A percentile compares a stretch with the other conserved stretches of the same genome.
Conservation (phyloP, 2,888 invertebrate genomes). For the Pristionchus exspectatus region DNA sequence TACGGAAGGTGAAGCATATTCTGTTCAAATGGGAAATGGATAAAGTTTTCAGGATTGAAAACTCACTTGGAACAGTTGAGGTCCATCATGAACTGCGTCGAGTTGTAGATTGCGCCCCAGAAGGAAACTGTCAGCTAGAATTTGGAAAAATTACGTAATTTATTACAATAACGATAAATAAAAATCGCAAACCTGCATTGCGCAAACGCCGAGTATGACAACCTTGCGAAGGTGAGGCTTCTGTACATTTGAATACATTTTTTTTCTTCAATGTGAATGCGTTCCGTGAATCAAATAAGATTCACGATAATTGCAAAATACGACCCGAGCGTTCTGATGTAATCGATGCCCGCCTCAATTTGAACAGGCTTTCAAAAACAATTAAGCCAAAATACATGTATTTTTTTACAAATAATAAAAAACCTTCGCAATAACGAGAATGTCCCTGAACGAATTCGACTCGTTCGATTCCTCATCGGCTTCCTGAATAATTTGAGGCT, state of each 20-base stretch:
- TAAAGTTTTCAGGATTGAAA: too few species aligned
- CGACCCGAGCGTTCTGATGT: too few species aligned
- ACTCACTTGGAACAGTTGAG: not conserved
- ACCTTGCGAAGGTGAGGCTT: constrained; percentile 68
- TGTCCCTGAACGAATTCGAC: constrained; percentile 24
- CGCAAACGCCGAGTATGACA: constrained; percentile 60
- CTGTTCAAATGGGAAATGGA: too few species aligned
- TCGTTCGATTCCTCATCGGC: constrained; percentile 35
- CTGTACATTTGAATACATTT: constrained; percentile 47
- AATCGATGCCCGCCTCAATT: too few species aligned
- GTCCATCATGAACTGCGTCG: constrained; percentile 49
- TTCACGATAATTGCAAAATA: not conserved
- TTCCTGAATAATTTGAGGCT: constrained; percentile 8
- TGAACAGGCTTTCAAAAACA: too few species aligned
- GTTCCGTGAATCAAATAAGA: not conserved
- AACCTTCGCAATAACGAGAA: constrained; percentile 12
- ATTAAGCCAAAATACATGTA: too few species aligned
- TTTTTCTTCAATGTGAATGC: not conserved
- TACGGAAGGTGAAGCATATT: too few species aligned
- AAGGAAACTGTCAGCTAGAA: constrained; percentile 11
- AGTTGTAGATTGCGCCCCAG: constrained; percentile 53
- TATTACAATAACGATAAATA: not conserved
- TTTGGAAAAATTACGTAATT: not conserved
- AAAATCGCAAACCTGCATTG: constrained; percentile 56
- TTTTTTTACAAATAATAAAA: not conserved